phyloP scores from a whole-genome alignment of 2,888 invertebrate species.

The Noctua pronuba region DNA sequence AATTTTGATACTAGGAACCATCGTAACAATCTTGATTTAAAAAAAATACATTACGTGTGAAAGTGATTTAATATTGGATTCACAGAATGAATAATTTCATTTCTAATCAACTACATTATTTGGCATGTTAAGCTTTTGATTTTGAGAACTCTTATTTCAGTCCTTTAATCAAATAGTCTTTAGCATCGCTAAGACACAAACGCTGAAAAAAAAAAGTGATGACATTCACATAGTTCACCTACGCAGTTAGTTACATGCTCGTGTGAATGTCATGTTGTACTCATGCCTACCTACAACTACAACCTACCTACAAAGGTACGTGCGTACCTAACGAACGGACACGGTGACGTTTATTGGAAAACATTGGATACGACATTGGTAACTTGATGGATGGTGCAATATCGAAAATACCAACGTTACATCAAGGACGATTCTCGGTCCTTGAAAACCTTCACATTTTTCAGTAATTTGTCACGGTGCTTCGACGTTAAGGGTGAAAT shows the following conservation, averaged over 20 bases:
- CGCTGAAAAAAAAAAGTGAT: not conserved
- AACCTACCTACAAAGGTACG: not conserved
- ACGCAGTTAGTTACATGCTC: not conserved
- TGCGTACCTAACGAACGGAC: constrained; percentile 20
- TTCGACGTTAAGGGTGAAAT: not conserved
- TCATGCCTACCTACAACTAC: too few species aligned
- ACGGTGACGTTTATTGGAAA: constrained; percentile 43
- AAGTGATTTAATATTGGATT: not conserved
- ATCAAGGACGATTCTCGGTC: constrained; percentile 6
- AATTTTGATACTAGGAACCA: not conserved
- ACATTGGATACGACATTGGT: constrained; percentile 19
- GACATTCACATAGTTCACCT: not conserved
- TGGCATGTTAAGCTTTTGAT: not conserved
- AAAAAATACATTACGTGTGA: not conserved
- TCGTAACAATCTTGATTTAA: not conserved
- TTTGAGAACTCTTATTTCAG: not conserved
- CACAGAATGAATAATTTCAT: not conserved
- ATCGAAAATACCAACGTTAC: constrained; percentile 20
- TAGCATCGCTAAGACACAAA: not conserved
- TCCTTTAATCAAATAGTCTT: not conserved
- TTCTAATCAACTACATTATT: not conserved
- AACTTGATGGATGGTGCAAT: constrained; percentile 45
- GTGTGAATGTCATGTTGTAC: not conserved
- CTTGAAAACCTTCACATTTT: constrained; percentile 9
- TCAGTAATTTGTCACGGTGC: not conserved